Base-by-base conservation (phyloP, 2,888 invertebrate genomes). In the Pandemis corylana region DNA sequence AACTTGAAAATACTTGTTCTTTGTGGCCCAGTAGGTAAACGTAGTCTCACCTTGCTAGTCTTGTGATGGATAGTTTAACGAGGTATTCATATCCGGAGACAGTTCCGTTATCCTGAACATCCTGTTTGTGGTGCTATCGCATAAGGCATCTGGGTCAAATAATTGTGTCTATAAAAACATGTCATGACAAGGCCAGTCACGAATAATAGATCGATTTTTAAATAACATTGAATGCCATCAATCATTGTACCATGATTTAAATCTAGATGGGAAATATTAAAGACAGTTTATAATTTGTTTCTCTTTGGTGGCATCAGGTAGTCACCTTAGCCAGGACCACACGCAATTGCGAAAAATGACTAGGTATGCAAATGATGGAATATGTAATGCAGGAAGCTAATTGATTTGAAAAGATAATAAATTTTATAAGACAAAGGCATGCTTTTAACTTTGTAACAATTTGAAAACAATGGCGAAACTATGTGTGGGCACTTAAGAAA, bases 361-460 rank as follows among this genome's bases (percentile, higher is more conserved):
- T 36, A 28, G 1, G 28, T 20, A 75, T 71, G 75, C 28, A 70
- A 71, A 71, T 75, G 9, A 46, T 56, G 63, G 71, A 46, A 74
- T 70, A 64, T 15, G 9, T 71, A 70, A 75, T 71, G 53, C 66
- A 67, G 70, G 70, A 70, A 67, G 63, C 75, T 67, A 46, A 67
- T 71, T 67, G 67, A 75, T 71, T 75, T 75, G 70, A 75, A 75
- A 70, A 70, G 75, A 75, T 79, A 80, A 76, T 79, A 77, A 79
- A 76, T 68, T 74, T 49, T 70, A 73, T 69, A 71, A 76, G 70
- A 70, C 69, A 74, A 74, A 62, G 61, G 66, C 12, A 66, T 69
- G 51, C 13, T 42, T 61, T 65, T 64, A 65, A n/a, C 59, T 64
- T 59, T 20, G 56, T 20, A 56, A 63, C n/a, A 4, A 42, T 69